A percentile compares a stretch with the other conserved stretches of the same genome.
Conservation (phyloP, 2,797 vertebrate genomes). For the Coilia nasus region DNA sequence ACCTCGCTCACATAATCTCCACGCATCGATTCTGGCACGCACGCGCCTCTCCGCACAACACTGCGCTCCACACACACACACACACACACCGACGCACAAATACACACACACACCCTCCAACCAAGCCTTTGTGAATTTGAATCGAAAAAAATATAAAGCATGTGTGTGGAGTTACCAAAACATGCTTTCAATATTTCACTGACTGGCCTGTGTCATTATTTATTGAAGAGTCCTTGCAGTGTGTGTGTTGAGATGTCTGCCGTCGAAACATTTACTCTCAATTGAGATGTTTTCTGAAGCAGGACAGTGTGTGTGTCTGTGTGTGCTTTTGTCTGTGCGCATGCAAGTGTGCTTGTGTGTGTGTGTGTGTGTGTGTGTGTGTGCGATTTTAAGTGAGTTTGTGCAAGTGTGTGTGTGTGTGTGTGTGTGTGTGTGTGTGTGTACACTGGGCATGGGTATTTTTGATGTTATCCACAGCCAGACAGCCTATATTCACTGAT, state of each 20-base stretch:
- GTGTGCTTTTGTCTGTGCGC: constrained; percentile 29
- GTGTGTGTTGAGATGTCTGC: constrained; percentile 46
- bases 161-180: constrained; percentile 62
- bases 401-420: constrained; percentile 18
- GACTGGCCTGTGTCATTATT: constrained; percentile 62
- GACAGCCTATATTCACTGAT: constrained; percentile 32
- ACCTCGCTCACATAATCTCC: constrained; percentile 46
- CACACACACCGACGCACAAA: too few species aligned
- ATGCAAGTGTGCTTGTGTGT: constrained; percentile 21
- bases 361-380: constrained; percentile 14
- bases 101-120: background rate
- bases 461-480: constrained; percentile 43
- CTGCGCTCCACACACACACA: constrained; percentile 34
- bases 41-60: background rate
- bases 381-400: background rate
- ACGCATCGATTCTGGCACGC: constrained; percentile 51
- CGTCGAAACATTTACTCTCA: constrained; percentile 40
- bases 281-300: constrained; percentile 47
- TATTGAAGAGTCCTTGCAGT: constrained; percentile 60
- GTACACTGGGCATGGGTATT: constrained; percentile 42
- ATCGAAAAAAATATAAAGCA: constrained; percentile 66
- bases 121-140: constrained; percentile 64
- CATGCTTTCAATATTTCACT: constrained; percentile 57
- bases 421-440: constrained; percentile 26
- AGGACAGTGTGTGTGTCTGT: constrained; percentile 15